A percentile compares a stretch with the other conserved stretches of the same genome.
Evolutionary conservation across 1,140 invertebrate species (phyloP).

Genomic region (Drosophila pruinosa): DNA sequence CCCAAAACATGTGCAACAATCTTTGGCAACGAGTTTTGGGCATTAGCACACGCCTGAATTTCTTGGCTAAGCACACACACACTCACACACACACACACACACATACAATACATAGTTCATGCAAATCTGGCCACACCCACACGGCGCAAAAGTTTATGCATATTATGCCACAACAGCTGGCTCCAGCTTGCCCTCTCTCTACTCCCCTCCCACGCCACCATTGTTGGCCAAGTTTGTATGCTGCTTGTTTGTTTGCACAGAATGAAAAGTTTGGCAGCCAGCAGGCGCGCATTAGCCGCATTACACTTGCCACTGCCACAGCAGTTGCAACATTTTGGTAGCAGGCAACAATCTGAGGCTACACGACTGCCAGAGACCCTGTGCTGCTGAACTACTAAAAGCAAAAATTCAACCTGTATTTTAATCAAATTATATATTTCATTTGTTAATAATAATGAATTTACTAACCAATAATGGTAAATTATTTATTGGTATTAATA

Average conservation of each 20-base stretch:
- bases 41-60: constrained; percentile 75
- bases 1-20: constrained; percentile 76
- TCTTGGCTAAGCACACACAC: constrained; percentile 50
- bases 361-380: not conserved
- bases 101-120: constrained; percentile 25
- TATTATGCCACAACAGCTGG: constrained; percentile 49
- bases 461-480: no score
- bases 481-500: no score
- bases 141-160: constrained; percentile 44
- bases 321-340: constrained; percentile 11
- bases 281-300: constrained; percentile 23
- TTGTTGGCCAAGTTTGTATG: constrained; percentile 27
- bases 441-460: no score
- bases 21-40: constrained; percentile 61
- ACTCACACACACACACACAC: constrained; percentile 1
- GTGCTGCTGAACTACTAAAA: no score
- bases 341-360: not conserved
- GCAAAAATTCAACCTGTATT: no score
- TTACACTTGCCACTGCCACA: constrained; percentile 36
- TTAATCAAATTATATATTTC: no score
- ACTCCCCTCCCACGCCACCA: not conserved
- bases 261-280: constrained; percentile 21
- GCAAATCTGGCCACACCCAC: constrained; percentile 44
- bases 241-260: constrained; percentile 3
- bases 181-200: not conserved